Percentiles rank a stretch among this genome's conserved stretches.
These are phyloP conservation scores for pig (Sus scrofa) DNA, from an alignment of 2,113 vertebrate genomes.

Conservation along the genomic window DNA sequence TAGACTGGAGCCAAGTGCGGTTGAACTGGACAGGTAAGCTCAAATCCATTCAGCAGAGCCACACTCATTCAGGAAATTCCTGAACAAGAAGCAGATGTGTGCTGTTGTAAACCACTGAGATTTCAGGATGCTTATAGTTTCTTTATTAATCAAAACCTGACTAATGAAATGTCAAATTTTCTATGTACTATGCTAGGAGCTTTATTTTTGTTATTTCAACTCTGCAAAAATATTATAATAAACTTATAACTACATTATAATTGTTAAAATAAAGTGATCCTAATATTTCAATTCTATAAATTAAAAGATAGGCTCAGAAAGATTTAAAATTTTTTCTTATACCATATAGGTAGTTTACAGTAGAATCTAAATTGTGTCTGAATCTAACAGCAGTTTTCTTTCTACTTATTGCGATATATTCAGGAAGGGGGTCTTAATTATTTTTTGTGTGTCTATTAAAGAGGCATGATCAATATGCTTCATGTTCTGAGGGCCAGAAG, in stretches of 20 bases:
- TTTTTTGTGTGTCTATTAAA: slow-evolving; percentile 38
- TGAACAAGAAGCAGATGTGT: not conserved
- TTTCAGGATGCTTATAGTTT: not conserved
- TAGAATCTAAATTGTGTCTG: not conserved
- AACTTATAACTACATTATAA: not conserved
- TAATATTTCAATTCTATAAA: slow-evolving; percentile 18
- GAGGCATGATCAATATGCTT: slow-evolving; percentile 32
- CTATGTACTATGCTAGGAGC: not conserved
- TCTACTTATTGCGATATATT: not conserved
- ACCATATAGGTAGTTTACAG: not conserved
- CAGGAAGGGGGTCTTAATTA: slow-evolving; percentile 6
- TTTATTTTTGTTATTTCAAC: slow-evolving; percentile 32
- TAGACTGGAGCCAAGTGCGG: not conserved
- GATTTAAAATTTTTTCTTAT: not conserved
- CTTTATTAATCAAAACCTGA: not conserved
- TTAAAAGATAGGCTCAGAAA: not conserved
- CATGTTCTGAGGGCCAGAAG: slow-evolving; percentile 2
- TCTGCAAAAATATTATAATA: not conserved
- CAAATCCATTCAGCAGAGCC: not conserved
- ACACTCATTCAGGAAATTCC: not conserved
- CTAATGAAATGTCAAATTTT: not conserved
- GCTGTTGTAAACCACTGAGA: not conserved
- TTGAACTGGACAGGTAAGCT: not conserved
- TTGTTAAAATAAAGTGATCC: not conserved
- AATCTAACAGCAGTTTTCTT: not conserved